Evolutionary conservation across 2,888 invertebrate genomes (phyloP), one percentile per base, ranked within the genome.

Genomic region (Sepioteuthis lessoniana): DNA sequence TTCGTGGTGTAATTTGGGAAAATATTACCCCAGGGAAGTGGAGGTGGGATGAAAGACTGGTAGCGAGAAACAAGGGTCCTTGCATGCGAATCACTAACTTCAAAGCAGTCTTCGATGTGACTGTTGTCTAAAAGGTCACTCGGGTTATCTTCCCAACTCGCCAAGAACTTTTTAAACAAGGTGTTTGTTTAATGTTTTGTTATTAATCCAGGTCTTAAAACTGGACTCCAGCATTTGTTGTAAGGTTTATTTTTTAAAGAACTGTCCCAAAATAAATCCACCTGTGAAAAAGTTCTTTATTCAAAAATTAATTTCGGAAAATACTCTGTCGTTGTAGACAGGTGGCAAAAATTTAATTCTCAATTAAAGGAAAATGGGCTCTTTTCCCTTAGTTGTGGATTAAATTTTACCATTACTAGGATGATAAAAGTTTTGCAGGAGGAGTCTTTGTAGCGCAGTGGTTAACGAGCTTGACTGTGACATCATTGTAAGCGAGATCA

Each of bases 71-170:
- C n/a, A 16, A n/a, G 76, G 76, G 76, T n/a, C n/a, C n/a, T 76
- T 76, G 76, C 76, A 76, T 76, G 76, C 76, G 76, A 76, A 76
- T 76, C n/a, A n/a, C 76, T 76, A 76, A 76, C 76, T 76, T 76
- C 76, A 76, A 76, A 76, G 76, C 2, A n/a, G 76, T 76, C 76
- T 76, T 76, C 5, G n/a, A 76, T 76, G 76, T 76, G 76, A 76
- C n/a, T 76, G 76, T 76, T 76, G 76, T 76, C 76, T 76, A 35
- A 76, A 76, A 76, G 76, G 76, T 76, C 76, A 76, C 76, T 76
- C 76, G 19, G 76, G 76, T 76, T 76, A 76, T 76, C 76, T 35
- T 35, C 13, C 16, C 13, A n/a, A n/a, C 76, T 76, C 35, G n/a
- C n/a, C 10, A 16, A 76, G n/a, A 76, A 76, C 35, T 76, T 76